Conservation (phyloP, 2,797 vertebrate genomes). For the Petrocephalus schoutedeni region DNA sequence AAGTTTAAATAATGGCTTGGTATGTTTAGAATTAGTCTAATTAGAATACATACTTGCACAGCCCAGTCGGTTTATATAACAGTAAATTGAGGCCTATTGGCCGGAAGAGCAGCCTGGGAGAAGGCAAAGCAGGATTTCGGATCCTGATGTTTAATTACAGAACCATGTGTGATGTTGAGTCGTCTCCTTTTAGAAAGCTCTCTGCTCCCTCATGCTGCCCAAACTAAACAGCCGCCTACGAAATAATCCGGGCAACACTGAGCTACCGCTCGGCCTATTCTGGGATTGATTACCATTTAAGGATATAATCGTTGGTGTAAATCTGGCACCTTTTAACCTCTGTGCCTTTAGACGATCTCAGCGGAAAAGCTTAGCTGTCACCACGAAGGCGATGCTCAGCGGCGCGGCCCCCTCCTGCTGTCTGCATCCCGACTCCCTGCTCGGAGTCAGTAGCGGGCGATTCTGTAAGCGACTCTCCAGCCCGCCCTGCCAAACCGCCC, state of each 20-base stretch:
- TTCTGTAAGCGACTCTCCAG: neutral
- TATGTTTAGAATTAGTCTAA: constrained; percentile 7
- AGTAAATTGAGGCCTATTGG: neutral
- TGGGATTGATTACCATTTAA: constrained; percentile 4
- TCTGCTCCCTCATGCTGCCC: neutral
- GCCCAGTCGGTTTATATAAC: neutral
- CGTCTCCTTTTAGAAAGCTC: neutral
- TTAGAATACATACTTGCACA: constrained; percentile 14
- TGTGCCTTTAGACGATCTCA: neutral
- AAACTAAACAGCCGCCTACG: neutral
- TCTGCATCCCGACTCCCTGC: neutral
- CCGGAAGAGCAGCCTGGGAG: neutral
- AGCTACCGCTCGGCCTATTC: neutral
- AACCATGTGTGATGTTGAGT: neutral
- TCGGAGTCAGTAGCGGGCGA: neutral
- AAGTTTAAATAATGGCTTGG: neutral
- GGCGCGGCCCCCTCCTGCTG: neutral
- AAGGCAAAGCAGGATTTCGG: neutral
- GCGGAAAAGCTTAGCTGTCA: neutral
- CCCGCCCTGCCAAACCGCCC: neutral
- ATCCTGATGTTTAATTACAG: constrained; percentile 7
- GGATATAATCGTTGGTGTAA: neutral
- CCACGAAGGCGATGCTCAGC: neutral
- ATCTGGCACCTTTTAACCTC: neutral
- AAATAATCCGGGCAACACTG: neutral